Evolutionary conservation across 2,797 vertebrate genomes (phyloP).

Genomic region (Dryobates pubescens): DNA sequence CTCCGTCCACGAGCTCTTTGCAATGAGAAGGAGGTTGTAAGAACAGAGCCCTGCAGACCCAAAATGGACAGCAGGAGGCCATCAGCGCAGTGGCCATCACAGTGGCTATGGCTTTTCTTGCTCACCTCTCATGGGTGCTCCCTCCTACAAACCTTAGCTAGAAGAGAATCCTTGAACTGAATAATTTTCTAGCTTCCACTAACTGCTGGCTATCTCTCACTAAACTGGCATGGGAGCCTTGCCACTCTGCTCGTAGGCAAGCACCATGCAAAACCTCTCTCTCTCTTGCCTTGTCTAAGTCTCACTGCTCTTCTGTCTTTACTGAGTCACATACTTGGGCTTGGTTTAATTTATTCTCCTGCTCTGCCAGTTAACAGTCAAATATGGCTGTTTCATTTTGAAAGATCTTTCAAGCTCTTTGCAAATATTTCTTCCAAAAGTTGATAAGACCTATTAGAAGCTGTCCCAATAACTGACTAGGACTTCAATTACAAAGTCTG

Average conservation of each 20-base stretch:
- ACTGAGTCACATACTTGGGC: not conserved
- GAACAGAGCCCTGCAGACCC: not conserved
- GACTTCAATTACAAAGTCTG: not conserved
- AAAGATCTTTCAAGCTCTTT: too few relatives aligned
- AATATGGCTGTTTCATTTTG: too few relatives aligned
- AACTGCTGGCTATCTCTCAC: not conserved
- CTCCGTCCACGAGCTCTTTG: not conserved
- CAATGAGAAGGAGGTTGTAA: not conserved
- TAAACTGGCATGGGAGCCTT: not conserved
- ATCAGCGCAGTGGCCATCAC: not conserved
- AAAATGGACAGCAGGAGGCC: not conserved
- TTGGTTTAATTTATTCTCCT: not conserved
- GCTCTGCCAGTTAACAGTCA: not conserved
- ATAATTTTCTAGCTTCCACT: not conserved
- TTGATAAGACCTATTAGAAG: too few relatives aligned
- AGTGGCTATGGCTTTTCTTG: not conserved
- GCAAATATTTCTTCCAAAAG: too few relatives aligned
- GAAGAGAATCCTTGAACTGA: not conserved
- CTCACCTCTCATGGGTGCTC: not conserved
- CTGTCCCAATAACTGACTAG: not conserved
- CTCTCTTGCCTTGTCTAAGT: conserved; percentile 7
- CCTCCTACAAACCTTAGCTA: not conserved
- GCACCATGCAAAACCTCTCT: not conserved
- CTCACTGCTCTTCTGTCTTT: not conserved
- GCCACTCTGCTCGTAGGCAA: not conserved